Conservation (phyloP, 2,888 invertebrate species). For the Drosophila picticornis region DNA sequence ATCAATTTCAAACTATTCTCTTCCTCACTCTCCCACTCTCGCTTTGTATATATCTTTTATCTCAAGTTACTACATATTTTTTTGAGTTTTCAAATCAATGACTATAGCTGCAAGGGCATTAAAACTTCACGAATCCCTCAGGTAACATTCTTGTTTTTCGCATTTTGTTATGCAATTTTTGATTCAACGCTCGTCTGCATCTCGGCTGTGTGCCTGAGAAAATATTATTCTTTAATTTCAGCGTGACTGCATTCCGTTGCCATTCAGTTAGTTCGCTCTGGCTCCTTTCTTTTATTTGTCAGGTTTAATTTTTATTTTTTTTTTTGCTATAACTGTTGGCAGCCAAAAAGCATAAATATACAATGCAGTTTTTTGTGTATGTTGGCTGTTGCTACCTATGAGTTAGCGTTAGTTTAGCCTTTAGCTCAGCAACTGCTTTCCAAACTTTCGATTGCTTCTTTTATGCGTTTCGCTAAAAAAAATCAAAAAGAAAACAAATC, state of each 20-base stretch:
- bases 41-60: neutral
- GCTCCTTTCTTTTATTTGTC: neutral
- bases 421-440: slow-evolving; percentile 39
- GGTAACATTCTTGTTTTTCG: neutral
- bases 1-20: neutral
- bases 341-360: slow-evolving; percentile 72
- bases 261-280: slow-evolving; percentile 19
- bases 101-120: slow-evolving; percentile 16
- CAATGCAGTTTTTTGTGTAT: slow-evolving; percentile 51
- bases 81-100: neutral
- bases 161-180: slow-evolving; percentile 31
- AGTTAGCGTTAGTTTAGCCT: slow-evolving; percentile 36
- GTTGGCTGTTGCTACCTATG: slow-evolving; percentile 31
- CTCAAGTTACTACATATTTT: neutral
- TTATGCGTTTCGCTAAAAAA: slow-evolving; percentile 37
- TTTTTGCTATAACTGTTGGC: slow-evolving; percentile 36
- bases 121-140: slow-evolving; percentile 6
- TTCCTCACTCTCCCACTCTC: neutral
- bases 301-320: slow-evolving; percentile 4
- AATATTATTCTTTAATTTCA: slow-evolving; percentile 80
- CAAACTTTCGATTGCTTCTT: slow-evolving; percentile 68
- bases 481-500: slow-evolving; percentile 36
- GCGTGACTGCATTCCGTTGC: slow-evolving; percentile 62
- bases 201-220: slow-evolving; percentile 67
- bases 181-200: slow-evolving; percentile 71